These are phyloP conservation scores for Dipodomys merriami DNA, from an alignment of 2,113 vertebrate genomes.

Conservation along the genomic window DNA sequence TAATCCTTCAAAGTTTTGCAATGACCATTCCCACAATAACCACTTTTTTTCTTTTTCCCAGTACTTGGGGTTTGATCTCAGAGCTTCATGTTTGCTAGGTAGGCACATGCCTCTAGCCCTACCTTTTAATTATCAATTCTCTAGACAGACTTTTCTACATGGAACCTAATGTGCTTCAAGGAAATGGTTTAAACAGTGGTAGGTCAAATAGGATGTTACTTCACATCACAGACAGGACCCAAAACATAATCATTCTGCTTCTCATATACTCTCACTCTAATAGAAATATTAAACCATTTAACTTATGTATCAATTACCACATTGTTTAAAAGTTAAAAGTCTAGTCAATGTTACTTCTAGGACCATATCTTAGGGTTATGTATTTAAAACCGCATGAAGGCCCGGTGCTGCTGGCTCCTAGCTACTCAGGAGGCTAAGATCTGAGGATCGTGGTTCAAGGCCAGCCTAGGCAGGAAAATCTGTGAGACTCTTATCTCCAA, in stretches of 20 bases:
- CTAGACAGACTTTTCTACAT: slow-evolving; percentile 13
- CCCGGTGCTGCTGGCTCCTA: too few species aligned
- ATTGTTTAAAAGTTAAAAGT: slow-evolving; percentile 53
- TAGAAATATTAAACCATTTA: slow-evolving; percentile 11
- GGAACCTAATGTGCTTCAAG: slow-evolving; percentile 19
- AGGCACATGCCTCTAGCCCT: too few species aligned
- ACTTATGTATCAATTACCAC: slow-evolving; percentile 6
- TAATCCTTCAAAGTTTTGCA: not conserved
- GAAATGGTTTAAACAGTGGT: not conserved
- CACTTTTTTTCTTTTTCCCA: not conserved
- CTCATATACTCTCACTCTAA: not conserved
- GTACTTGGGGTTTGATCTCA: too few species aligned
- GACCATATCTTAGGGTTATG: slow-evolving; percentile 15
- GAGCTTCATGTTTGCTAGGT: too few species aligned
- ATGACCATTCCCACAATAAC: not conserved
- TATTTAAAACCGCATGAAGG: not conserved
- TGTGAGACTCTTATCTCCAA: too few species aligned
- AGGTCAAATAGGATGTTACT: slow-evolving; percentile 33
- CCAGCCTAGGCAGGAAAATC: too few species aligned
- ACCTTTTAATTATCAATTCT: slow-evolving; percentile 10
- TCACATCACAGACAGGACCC: not conserved
- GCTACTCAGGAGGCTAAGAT: too few species aligned
- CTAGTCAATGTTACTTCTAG: slow-evolving; percentile 12
- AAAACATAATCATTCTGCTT: slow-evolving; percentile 10
- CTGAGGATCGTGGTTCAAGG: too few species aligned